These are phyloP conservation scores for Cotesia typhae DNA, from an alignment of 1,140 invertebrate species.

Conservation along the genomic window DNA sequence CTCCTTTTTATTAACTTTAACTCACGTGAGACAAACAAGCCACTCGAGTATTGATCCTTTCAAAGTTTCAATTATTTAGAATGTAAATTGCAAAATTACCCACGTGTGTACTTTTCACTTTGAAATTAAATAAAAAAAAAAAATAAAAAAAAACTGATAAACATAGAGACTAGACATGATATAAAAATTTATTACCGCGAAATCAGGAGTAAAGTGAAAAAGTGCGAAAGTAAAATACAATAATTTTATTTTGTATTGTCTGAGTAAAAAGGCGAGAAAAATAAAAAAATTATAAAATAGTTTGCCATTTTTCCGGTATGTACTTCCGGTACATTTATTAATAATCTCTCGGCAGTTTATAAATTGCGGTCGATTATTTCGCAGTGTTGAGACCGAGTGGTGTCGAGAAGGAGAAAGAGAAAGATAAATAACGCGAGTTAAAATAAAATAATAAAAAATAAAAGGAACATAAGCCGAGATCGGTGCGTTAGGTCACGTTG, in stretches of 20 bases:
- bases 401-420: slow-evolving; percentile 5
- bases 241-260: background rate
- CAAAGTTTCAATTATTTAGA: slow-evolving; percentile 1
- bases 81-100: slow-evolving; percentile 5
- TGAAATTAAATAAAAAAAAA: slow-evolving; percentile 7
- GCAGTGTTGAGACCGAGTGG: background rate
- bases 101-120: background rate
- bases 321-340: slow-evolving; percentile 24
- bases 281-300: background rate
- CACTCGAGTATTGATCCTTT: too few relatives aligned
- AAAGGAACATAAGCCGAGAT: slow-evolving; percentile 8
- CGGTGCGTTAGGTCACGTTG: slow-evolving; percentile 40
- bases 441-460: slow-evolving; percentile 17
- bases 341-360: background rate
- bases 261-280: too few relatives aligned
- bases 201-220: too few relatives aligned
- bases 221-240: too few relatives aligned
- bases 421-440: background rate
- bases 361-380: slow-evolving; percentile 21
- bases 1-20: too few relatives aligned
- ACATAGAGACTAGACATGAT: background rate
- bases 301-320: slow-evolving; percentile 26
- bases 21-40: too few relatives aligned
- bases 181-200: too few relatives aligned
- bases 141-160: slow-evolving; percentile 17